Evolutionary conservation across 2,797 vertebrate species (phyloP), one percentile per base, ranked within the genome.

Genomic region (Psittacula echo): DNA sequence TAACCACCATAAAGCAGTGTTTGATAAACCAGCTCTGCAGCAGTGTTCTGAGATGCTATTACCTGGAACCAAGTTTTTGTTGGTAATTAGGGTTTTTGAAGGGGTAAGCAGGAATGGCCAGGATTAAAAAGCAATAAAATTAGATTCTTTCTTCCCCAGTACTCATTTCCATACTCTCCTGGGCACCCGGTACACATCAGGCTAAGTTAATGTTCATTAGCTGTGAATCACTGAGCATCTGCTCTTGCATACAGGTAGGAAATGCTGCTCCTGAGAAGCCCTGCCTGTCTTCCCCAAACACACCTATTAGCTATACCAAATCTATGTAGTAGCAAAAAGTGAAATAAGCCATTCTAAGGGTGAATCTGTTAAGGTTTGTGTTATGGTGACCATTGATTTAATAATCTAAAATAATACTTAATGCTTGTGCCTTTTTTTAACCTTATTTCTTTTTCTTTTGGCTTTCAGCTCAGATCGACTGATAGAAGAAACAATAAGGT

Each of bases 401-500:
- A 23, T 39, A 32, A 85, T 73, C n/a, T 87, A 23, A 89, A 89
- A 48, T 75, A 65, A 34, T 71, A 30, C 51, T 90, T 75, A 11
- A 30, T 68, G 56, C 32, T 85, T 68, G 34, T 83, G 90, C 13
- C 51, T 62, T 73, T 89, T 89, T 89, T 84, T 94, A 83, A 97
- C 73, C 50, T 70, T 3, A 0, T 19, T 45, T 47, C 56, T 60
- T 58, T 65, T 91, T 51, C 23, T 83, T 91, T 94, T 96, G 90
- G 37, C 91, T 97, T 97, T 53, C 97, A 99, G 99, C 97, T 99
- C 99, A 41, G 99, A 99, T 98, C 98, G 99, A 92, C 98, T 99
- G 97, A 99, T 99, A 98, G 99, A 99, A 97, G 99, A 99, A 97
- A 99, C 99, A 96, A 99, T 99, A 99, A 99, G 99, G 99, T 99